Percentiles rank a stretch among this genome's conserved stretches.
Evolutionary conservation across 2,888 invertebrate species (phyloP).

Genomic region (Euplexia lucipara): DNA sequence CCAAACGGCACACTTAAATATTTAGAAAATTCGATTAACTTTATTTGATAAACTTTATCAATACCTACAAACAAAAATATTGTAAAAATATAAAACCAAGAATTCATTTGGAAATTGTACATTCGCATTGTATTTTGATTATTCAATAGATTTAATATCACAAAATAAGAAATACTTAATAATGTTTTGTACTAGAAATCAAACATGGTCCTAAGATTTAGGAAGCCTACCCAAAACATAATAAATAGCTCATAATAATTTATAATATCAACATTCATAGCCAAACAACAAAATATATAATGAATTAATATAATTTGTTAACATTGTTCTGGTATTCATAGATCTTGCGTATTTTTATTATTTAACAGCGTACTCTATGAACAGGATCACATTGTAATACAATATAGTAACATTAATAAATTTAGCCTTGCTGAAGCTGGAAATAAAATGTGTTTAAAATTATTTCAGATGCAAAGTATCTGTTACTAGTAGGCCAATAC

Average conservation of each 20-base stretch:
- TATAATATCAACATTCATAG: conserved; percentile 12
- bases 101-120: conserved; percentile 11
- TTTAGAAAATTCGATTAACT: conserved; percentile 7
- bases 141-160: conserved; percentile 42
- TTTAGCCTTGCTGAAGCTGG: neutral
- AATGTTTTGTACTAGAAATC: conserved; percentile 42
- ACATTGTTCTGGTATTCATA: conserved; percentile 15
- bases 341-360: neutral
- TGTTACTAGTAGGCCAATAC: conserved; percentile 2
- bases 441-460: conserved; percentile 1
- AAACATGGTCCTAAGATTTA: conserved; percentile 1
- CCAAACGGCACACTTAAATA: neutral
- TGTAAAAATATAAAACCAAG: conserved; percentile 16
- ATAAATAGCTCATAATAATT: neutral
- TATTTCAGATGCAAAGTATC: conserved; percentile 2
- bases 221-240: neutral
- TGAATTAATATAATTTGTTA: conserved; percentile 26
- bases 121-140: conserved; percentile 4
- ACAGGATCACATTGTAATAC: neutral
- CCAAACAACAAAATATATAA: neutral
- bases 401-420: conserved; percentile 16
- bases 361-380: neutral
- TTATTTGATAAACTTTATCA: neutral
- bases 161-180: conserved; percentile 29
- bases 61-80: conserved; percentile 6